Percentiles rank a stretch among this genome's conserved stretches.
Evolutionary conservation across 2,113 vertebrate species (phyloP).

Genomic region (Pelmatolapia mariae): DNA sequence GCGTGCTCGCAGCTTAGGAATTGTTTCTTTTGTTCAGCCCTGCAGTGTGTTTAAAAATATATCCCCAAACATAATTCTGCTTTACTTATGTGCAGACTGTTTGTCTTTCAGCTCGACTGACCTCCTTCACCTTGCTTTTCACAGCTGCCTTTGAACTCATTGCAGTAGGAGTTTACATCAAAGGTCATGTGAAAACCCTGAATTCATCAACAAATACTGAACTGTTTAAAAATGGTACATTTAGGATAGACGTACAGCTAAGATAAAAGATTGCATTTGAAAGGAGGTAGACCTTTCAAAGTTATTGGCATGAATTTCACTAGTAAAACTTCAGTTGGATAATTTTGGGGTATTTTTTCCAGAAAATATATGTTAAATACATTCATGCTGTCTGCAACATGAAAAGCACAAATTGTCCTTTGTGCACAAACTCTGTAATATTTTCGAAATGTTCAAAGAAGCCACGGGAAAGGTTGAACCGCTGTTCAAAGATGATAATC

Average conservation of each 20-base stretch:
- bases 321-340: neutral
- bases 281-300: neutral
- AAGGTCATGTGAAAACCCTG: neutral
- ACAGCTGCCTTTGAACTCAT: neutral
- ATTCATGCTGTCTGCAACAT: neutral
- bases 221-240: neutral
- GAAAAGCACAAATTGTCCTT: neutral
- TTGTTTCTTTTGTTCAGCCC: neutral
- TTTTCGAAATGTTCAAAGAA: neutral
- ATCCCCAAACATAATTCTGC: neutral
- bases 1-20: slow-evolving; percentile 6
- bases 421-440: neutral
- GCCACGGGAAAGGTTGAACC: neutral
- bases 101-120: neutral
- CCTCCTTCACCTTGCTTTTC: neutral
- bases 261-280: neutral
- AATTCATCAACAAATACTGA: neutral
- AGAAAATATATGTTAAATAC: neutral
- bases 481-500: neutral
- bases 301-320: neutral
- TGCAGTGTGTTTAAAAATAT: neutral
- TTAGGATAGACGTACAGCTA: neutral
- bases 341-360: neutral
- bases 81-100: neutral
- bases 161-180: neutral